Percentiles rank a stretch among this genome's conserved stretches.
These are phyloP conservation scores for Poecilia picta DNA, from an alignment of 2,797 vertebrate species.

Conservation along the genomic window DNA sequence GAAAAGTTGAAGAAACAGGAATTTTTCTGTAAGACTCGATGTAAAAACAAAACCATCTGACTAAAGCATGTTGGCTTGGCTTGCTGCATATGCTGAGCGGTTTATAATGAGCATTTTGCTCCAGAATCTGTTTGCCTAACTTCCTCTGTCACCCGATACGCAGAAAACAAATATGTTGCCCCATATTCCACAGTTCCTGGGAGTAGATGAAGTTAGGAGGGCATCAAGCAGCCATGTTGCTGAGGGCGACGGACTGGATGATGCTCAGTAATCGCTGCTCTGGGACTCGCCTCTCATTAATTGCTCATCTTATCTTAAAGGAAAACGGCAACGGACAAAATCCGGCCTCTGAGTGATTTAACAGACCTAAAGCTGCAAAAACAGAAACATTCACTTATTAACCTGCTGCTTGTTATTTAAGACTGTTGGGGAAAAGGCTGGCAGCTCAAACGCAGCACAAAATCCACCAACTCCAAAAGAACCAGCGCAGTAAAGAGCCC, in stretches of 20 bases:
- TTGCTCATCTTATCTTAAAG: constrained; percentile 57
- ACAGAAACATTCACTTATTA: neutral
- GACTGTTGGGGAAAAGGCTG: too few relatives aligned
- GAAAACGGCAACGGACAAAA: constrained; percentile 26
- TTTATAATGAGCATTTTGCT: neutral
- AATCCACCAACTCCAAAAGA: too few relatives aligned
- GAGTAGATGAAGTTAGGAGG: constrained; percentile 36
- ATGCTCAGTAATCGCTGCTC: constrained; percentile 44
- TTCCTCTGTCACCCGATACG: neutral
- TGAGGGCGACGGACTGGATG: constrained; percentile 30
- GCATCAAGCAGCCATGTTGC: constrained; percentile 29
- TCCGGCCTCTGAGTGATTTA: constrained; percentile 21
- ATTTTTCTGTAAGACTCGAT: neutral
- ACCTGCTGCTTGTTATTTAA: too few relatives aligned
- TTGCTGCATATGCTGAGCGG: neutral
- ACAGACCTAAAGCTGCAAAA: neutral
- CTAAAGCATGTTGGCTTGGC: neutral
- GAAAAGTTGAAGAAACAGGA: neutral
- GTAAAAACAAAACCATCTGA: neutral
- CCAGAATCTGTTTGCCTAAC: neutral
- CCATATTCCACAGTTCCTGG: constrained; percentile 30
- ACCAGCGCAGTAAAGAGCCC: too few relatives aligned
- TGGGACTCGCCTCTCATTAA: constrained; percentile 59
- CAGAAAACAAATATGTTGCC: constrained; percentile 15
- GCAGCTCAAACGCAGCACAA: too few relatives aligned